Conservation (phyloP, 1,140 invertebrate genomes). For the Hypsibius dujardini region DNA sequence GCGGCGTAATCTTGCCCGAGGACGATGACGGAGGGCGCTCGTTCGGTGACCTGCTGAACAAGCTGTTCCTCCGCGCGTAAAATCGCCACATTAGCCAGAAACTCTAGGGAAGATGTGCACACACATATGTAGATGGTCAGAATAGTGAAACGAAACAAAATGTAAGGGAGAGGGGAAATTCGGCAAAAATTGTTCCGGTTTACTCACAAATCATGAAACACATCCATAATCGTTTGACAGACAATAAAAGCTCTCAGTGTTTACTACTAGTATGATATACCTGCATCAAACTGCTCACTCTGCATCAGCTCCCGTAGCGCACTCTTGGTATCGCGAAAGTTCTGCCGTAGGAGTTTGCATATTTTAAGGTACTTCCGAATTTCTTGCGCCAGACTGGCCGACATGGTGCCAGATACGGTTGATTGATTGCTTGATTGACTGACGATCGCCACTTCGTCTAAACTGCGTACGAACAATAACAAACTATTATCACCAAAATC, state of each 20-base stretch:
- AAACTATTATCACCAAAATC: too few relatives aligned
- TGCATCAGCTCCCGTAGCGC: conserved; percentile 45
- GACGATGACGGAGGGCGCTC: conserved; percentile 40
- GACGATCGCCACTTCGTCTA: too few relatives aligned
- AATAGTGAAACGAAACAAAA: too few relatives aligned
- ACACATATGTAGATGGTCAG: too few relatives aligned
- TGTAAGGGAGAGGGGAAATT: not conserved
- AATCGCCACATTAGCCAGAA: conserved; percentile 31
- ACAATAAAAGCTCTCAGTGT: too few relatives aligned
- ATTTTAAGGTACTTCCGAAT: conserved; percentile 38
- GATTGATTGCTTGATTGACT: too few relatives aligned
- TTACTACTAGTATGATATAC: conserved; percentile 34
- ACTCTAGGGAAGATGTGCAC: conserved; percentile 27
- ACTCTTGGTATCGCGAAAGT: conserved; percentile 47
- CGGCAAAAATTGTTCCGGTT: too few relatives aligned
- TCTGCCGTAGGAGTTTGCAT: conserved; percentile 37
- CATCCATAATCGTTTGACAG: too few relatives aligned
- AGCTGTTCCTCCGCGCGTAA: conserved; percentile 30
- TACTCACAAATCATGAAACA: too few relatives aligned
- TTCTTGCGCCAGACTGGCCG: conserved; percentile 34
- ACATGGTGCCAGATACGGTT: conserved; percentile 24
- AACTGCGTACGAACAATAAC: too few relatives aligned
- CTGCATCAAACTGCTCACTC: conserved; percentile 43
- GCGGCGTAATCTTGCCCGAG: conserved; percentile 50
- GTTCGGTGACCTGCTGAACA: conserved; percentile 33